These are phyloP conservation scores for Urocynchramus pylzowi DNA, from an alignment of 2,113 vertebrate genomes.

Conservation along the genomic window DNA sequence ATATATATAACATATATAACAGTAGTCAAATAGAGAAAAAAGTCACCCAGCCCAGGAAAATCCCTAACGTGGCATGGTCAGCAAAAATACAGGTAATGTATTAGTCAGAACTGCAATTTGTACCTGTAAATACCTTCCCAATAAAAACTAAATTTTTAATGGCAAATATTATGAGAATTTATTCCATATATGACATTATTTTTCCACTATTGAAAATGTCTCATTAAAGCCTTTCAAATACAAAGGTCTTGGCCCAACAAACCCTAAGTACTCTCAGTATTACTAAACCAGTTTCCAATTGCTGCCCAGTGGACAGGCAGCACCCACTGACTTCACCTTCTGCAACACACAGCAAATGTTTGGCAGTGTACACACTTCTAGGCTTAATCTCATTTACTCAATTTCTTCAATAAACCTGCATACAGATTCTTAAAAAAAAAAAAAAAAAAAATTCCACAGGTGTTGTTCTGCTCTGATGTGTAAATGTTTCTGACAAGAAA, in stretches of 20 bases:
- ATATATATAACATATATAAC: neutral
- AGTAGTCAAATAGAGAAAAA: neutral
- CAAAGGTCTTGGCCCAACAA: neutral
- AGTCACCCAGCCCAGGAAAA: neutral
- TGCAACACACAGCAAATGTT: neutral
- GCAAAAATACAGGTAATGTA: neutral
- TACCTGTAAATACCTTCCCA: neutral
- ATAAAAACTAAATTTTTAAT: neutral
- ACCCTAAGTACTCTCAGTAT: neutral
- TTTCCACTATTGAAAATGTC: neutral
- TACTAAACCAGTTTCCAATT: neutral
- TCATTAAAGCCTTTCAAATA: neutral
- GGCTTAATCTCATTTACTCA: neutral
- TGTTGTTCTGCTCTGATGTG: neutral
- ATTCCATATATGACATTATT: neutral
- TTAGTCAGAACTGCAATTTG: neutral
- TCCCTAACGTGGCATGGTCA: neutral
- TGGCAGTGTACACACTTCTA: neutral
- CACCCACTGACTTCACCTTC: neutral
- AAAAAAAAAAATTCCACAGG: neutral
- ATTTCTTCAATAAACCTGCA: neutral
- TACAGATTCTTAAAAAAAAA: neutral
- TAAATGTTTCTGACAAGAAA: neutral
- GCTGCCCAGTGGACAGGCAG: neutral
- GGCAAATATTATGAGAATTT: neutral